Percentiles rank a stretch among this genome's conserved stretches.
Conservation (phyloP, 1,140 invertebrate species). For the Parasteatoda tepidariorum region DNA sequence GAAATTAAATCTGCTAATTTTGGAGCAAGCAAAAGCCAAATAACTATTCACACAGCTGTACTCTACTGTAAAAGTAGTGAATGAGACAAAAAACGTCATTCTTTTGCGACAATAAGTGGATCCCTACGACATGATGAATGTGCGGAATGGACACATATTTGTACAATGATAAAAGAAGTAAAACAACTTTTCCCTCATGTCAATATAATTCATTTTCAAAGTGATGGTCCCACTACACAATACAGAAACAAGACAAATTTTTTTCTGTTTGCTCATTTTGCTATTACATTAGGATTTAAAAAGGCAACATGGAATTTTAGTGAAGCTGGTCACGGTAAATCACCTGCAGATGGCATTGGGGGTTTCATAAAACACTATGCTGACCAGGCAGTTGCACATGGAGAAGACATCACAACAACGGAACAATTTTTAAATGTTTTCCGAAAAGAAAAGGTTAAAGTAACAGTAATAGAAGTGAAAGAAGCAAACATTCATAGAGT, state of each 20-base stretch:
- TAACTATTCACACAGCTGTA: conserved; percentile 58
- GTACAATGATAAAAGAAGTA: conserved; percentile 40
- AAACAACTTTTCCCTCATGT: conserved; percentile 15
- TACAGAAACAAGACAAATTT: conserved; percentile 62
- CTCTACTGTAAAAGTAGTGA: neutral
- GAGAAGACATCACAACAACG: neutral
- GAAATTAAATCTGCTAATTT: conserved; percentile 61
- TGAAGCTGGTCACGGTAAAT: conserved; percentile 60
- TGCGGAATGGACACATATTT: conserved; percentile 54
- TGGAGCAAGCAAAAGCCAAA: conserved; percentile 59
- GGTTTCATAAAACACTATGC: neutral
- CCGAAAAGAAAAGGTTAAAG: neutral
- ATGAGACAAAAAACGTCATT: neutral
- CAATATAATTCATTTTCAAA: conserved; percentile 62
- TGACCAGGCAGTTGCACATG: neutral
- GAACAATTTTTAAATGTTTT: neutral
- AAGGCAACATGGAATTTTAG: conserved; percentile 58
- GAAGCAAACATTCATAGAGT: neutral
- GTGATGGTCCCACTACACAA: conserved; percentile 61
- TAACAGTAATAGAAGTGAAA: neutral
- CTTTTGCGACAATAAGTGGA: neutral
- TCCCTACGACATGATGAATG: conserved; percentile 23
- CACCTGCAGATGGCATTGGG: neutral
- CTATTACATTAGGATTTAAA: conserved; percentile 23
- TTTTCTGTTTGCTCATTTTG: conserved; percentile 35